Base-by-base conservation (phyloP, 2,797 vertebrate species). In the Gambusia yucatana region DNA sequence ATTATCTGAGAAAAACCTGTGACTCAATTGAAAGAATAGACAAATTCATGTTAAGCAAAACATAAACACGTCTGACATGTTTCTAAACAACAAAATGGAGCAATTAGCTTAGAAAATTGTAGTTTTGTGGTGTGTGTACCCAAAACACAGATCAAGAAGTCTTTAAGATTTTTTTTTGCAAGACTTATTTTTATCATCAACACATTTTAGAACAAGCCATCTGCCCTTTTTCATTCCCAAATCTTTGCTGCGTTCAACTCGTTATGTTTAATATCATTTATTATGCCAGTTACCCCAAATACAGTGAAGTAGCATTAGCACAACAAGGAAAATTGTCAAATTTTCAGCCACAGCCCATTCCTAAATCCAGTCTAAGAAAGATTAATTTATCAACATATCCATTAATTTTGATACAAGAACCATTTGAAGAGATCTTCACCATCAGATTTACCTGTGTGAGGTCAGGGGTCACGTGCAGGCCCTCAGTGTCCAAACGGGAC, bases 391-490 rank as follows among this genome's bases (percentile, higher is more conserved):
- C n/a, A 30, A 30, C 30, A 28, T 55, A 6, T 59, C 16, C 4
- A 33, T 61, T 61, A 7, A 61, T 61, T 6, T 16, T 33, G 59
- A 17, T 17, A 61, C 28, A 33, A 61, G 59, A 33, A 61, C 28
- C 33, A 63, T 63, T 36, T 33, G 57, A 30, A 30, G 57, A 61
- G 57, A 16, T 17, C 14, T 33, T 33, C 28, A 1, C 20, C 4
- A 10, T 22, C 20, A 3, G 48, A 11, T 17, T 92, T 93, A 98
- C 98, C 97, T 95, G 94, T 20, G 70, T 86, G 16, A 75, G 86
- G 59, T 36, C 84, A 72, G 97, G 96, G 1, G 90, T 94, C 82
- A 98, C 86, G 79, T 95, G 93, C 74, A 98, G 87, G 85, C 95
- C 91, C 73, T 81, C 94, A 9, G 95, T 92, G 9, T 95, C 76